Evolutionary conservation across 2,113 vertebrate genomes (phyloP).

Genomic region (Phaethon lepturus): DNA sequence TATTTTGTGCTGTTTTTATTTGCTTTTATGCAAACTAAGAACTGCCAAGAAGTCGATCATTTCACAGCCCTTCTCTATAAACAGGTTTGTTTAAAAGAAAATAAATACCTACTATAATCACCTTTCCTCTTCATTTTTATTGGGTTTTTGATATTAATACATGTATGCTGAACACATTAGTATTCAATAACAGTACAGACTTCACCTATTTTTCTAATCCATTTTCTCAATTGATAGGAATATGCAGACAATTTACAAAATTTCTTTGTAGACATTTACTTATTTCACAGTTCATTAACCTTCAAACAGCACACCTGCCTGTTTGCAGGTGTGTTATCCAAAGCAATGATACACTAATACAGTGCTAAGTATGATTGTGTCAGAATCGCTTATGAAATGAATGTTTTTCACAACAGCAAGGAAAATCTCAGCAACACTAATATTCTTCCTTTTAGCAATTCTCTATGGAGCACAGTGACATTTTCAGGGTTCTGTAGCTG

Average conservation of each 20-base stretch:
- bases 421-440: not conserved
- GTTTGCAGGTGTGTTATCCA: slow-evolving; percentile 42
- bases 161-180: not conserved
- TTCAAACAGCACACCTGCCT: slow-evolving; percentile 54
- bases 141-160: slow-evolving; percentile 59
- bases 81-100: slow-evolving; percentile 45
- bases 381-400: slow-evolving; percentile 11
- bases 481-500: slow-evolving; percentile 47
- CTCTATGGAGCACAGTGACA: not conserved
- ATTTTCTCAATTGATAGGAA: slow-evolving; percentile 64
- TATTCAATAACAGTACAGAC: slow-evolving; percentile 33
- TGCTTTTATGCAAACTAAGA: slow-evolving; percentile 31
- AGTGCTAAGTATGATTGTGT: slow-evolving; percentile 45
- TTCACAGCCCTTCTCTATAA: slow-evolving; percentile 30
- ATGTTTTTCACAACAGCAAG: not conserved
- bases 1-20: slow-evolving; percentile 67
- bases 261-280: slow-evolving; percentile 65
- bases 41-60: slow-evolving; percentile 55
- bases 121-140: slow-evolving; percentile 53
- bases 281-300: slow-evolving; percentile 71
- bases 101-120: slow-evolving; percentile 29
- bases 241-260: slow-evolving; percentile 58
- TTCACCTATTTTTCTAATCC: slow-evolving; percentile 62
- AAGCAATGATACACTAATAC: slow-evolving; percentile 51
- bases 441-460: not conserved